Percentiles rank a stretch among this genome's conserved stretches.
These are phyloP conservation scores for Noctua comes DNA, from an alignment of 2,888 invertebrate genomes.

Conservation along the genomic window DNA sequence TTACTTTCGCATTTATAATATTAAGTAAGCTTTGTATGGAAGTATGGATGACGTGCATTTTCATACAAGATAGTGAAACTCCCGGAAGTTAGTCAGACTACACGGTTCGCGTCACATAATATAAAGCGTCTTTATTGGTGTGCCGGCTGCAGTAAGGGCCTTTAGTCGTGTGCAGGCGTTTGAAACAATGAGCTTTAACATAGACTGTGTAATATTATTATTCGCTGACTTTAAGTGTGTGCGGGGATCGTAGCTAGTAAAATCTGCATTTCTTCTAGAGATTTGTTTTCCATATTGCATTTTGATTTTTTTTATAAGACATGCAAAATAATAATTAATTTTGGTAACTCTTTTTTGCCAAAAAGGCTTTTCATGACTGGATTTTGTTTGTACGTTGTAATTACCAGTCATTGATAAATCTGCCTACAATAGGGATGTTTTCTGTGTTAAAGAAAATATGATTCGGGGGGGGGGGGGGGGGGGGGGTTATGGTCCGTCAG, in stretches of 20 bases:
- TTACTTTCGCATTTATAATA: too few species aligned
- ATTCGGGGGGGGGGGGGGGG: too few species aligned
- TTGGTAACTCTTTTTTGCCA: background rate
- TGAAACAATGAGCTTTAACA: slow-evolving; percentile 8
- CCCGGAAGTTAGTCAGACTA: slow-evolving; percentile 45
- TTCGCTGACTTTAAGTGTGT: background rate
- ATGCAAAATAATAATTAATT: background rate
- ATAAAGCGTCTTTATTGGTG: slow-evolving; percentile 27
- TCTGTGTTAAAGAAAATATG: too few species aligned
- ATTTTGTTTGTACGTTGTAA: too few species aligned
- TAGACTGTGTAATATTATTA: slow-evolving; percentile 1
- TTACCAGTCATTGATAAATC: too few species aligned
- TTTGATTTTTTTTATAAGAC: background rate
- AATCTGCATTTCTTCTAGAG: background rate
- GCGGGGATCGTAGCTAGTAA: background rate
- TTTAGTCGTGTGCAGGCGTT: slow-evolving; percentile 13
- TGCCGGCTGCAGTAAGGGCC: background rate
- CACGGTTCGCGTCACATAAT: slow-evolving; percentile 42
- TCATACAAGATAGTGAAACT: slow-evolving; percentile 31
- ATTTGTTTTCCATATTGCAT: background rate
- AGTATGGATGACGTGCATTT: slow-evolving; percentile 5
- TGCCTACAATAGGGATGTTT: too few species aligned
- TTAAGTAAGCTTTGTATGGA: too few species aligned
- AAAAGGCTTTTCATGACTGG: background rate
- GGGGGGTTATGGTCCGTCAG: too few species aligned